Base-by-base conservation (phyloP, 2,888 invertebrate species). In the Hirtodrosophila trivittata region DNA sequence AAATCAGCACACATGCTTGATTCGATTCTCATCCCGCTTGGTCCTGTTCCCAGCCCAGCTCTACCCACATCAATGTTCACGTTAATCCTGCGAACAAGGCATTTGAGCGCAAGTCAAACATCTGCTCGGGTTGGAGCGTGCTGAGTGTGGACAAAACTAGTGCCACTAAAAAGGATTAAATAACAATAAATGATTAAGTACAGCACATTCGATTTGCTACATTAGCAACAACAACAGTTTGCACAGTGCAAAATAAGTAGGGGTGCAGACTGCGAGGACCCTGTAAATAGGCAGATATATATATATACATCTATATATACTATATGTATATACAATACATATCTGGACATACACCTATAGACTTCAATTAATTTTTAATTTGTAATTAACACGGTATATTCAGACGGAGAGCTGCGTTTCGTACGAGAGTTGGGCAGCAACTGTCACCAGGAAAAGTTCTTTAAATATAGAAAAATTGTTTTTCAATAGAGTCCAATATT, bases 11-110 rank as follows among this genome's bases (percentile, higher is more conserved):
- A 84, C 75, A 80, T 75, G 70, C 69, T 18, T 49, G 16, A 42
- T 26, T 26, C 46, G 45, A 47, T 68, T 41, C 43, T 54, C 63
- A 45, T 39, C 46, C 26, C 33, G n/a, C 45, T 18, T 18, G 7
- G 10, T 10, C 14, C 46, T n/a, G n/a, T n/a, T n/a, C 26, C 25
- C 18, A 9, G 18, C n/a, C 33, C 30, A 8, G 16, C 12, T 9
- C 49, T 51, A 59, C 45, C 70, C 65, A 50, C 66, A 70, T 54
- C 68, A 68, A 41, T 16, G 25, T 42, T 77, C 62, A 25, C 18
- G 25, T 49, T 84, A 84, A 82, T 84, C 84, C 81, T 65, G 81
- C 60, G 81, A 81, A 84, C 84, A 82, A 75, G 75, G 77, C 65
- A 71, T 77, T 82, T 55, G 28, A 71, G 65, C 69, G 50, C 67